Conservation (phyloP, 2,888 invertebrate species). For the Lithophane socia region DNA sequence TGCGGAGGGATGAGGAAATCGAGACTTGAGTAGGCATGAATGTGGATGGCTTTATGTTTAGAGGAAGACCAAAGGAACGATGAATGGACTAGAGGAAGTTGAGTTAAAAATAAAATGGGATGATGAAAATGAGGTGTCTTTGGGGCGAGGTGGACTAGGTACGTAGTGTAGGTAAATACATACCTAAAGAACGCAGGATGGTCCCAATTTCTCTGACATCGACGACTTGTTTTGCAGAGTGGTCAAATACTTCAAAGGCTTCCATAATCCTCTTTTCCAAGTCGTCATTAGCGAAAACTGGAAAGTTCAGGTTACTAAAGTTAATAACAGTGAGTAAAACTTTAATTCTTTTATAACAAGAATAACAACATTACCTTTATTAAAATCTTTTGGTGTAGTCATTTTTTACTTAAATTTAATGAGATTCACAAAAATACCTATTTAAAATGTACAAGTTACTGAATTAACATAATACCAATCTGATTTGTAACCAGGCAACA, state of each 20-base stretch:
- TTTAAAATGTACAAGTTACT: slow-evolving; percentile 23
- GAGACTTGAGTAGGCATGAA: no score
- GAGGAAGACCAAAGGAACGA: no score
- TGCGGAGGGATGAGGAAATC: no score
- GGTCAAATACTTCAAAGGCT: slow-evolving; percentile 97
- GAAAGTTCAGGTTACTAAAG: slow-evolving; percentile 51
- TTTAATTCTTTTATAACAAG: not conserved
- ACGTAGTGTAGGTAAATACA: not conserved
- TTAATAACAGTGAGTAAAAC: slow-evolving; percentile 25
- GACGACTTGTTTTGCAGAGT: slow-evolving; percentile 96
- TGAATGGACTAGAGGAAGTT: no score
- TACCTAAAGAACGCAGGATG: slow-evolving; percentile 95
- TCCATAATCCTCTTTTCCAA: slow-evolving; percentile 95
- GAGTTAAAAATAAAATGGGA: not conserved
- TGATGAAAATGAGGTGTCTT: not conserved
- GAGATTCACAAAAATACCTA: slow-evolving; percentile 72
- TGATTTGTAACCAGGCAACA: slow-evolving; percentile 70
- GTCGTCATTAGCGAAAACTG: slow-evolving; percentile 91
- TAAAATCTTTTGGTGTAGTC: slow-evolving; percentile 79
- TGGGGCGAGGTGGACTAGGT: no score
- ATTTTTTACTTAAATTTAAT: slow-evolving; percentile 71
- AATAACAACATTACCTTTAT: slow-evolving; percentile 75
- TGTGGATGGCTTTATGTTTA: no score
- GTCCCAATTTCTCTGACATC: slow-evolving; percentile 98
- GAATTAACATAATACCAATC: slow-evolving; percentile 19